Conservation (phyloP, 2,888 invertebrate species). For the Lasioglossum marginatum region DNA sequence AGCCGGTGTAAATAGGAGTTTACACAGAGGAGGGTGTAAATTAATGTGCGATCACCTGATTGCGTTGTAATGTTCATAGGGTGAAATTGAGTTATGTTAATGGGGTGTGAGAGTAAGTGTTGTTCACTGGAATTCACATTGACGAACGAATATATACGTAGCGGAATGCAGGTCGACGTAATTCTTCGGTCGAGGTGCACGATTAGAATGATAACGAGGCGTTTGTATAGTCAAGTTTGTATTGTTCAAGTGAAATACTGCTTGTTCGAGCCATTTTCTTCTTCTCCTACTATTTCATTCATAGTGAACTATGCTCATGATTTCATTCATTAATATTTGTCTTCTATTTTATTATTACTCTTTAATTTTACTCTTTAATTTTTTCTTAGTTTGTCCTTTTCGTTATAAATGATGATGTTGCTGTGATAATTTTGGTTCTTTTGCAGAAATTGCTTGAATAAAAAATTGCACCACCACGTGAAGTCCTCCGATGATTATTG, state of each 20-base stretch:
- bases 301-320: no score
- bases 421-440: background rate
- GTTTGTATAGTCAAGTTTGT: background rate
- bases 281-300: no score
- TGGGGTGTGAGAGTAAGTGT: background rate
- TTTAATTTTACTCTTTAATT: no score
- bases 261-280: background rate
- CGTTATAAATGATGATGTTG: background rate
- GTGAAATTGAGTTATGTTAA: conserved; percentile 1
- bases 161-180: background rate
- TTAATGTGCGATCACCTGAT: background rate
- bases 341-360: no score
- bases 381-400: background rate
- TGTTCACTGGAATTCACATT: background rate
- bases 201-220: background rate
- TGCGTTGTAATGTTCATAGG: background rate
- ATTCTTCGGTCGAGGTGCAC: background rate
- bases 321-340: no score
- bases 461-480: background rate
- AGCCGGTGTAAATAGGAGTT: background rate
- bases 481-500: no score
- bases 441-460: background rate
- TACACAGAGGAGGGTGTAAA: background rate
- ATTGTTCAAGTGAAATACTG: background rate
- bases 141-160: background rate